Conservation (phyloP, 2,797 vertebrate species). For the Cottoperca gobio region DNA sequence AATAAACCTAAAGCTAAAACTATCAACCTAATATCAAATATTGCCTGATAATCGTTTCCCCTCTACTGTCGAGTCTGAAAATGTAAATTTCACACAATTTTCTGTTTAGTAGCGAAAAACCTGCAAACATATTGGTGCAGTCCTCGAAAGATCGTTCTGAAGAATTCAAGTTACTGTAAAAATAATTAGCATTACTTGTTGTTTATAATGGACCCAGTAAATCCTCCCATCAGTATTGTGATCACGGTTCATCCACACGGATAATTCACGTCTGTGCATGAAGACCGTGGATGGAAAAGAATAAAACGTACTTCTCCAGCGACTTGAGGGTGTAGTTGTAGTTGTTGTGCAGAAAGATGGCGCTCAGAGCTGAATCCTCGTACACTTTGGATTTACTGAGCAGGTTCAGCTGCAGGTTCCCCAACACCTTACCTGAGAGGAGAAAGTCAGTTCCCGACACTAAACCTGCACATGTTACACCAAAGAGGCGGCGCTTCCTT, state of each 20-base stretch:
- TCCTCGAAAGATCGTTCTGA: too few species aligned
- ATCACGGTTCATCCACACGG: too few species aligned
- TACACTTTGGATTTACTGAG: slow-evolving; percentile 98
- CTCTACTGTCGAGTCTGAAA: too few species aligned
- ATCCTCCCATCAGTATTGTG: background rate
- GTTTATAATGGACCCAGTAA: background rate
- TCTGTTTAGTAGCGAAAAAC: too few species aligned
- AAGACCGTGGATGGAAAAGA: background rate
- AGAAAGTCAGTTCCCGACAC: background rate
- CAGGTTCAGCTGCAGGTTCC: slow-evolving; percentile 95
- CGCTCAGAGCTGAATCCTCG: slow-evolving; percentile 94
- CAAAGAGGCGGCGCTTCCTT: rapidly evolving
- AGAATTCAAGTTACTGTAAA: too few species aligned
- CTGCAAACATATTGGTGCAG: too few species aligned
- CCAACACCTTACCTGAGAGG: slow-evolving; percentile 92
- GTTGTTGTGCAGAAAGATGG: slow-evolving; percentile 98
- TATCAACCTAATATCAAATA: too few species aligned
- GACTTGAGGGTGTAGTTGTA: slow-evolving; percentile 99
- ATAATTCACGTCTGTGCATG: too few species aligned
- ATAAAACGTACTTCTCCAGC: slow-evolving; percentile 90
- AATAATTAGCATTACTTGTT: too few species aligned
- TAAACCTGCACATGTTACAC: rapidly evolving
- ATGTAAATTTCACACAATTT: too few species aligned
- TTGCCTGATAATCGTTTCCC: too few species aligned
- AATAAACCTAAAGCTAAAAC: too few species aligned